These are phyloP conservation scores for Sclerurus mexicanus DNA, from an alignment of 2,113 vertebrate species.

Conservation along the genomic window DNA sequence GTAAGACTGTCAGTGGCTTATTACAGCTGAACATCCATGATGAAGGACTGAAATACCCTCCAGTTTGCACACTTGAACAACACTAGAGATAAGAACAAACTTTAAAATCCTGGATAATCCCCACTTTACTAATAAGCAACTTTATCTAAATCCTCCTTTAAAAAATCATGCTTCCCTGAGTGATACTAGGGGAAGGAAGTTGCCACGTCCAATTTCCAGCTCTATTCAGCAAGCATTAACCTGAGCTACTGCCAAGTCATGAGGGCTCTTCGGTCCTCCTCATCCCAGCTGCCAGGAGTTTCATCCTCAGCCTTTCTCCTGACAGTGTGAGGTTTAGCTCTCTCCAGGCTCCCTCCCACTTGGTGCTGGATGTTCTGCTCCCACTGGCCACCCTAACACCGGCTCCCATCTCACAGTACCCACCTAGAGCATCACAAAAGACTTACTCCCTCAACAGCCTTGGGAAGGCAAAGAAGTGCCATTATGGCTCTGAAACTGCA, in stretches of 20 bases:
- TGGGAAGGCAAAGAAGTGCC: background rate
- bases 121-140: constrained; percentile 70
- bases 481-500: background rate
- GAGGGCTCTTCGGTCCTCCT: background rate
- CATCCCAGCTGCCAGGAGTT: background rate
- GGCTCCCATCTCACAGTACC: background rate
- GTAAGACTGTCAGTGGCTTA: background rate
- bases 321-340: background rate
- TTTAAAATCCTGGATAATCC: constrained; percentile 73
- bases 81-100: constrained; percentile 67
- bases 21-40: constrained; percentile 13
- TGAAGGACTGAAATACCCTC: constrained; percentile 25
- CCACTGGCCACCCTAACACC: accelerated
- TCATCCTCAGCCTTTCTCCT: background rate
- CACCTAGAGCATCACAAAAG: background rate
- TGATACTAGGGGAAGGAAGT: constrained; percentile 21
- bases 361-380: background rate
- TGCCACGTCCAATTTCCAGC: constrained; percentile 41
- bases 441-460: background rate
- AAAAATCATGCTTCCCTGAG: constrained; percentile 39
- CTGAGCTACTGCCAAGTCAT: background rate
- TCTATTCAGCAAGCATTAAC: background rate
- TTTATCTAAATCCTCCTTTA: constrained; percentile 74
- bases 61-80: constrained; percentile 49
- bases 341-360: background rate